Evolutionary conservation across 2,888 invertebrate genomes (phyloP).

Genomic region (Erebia epiphron): DNA sequence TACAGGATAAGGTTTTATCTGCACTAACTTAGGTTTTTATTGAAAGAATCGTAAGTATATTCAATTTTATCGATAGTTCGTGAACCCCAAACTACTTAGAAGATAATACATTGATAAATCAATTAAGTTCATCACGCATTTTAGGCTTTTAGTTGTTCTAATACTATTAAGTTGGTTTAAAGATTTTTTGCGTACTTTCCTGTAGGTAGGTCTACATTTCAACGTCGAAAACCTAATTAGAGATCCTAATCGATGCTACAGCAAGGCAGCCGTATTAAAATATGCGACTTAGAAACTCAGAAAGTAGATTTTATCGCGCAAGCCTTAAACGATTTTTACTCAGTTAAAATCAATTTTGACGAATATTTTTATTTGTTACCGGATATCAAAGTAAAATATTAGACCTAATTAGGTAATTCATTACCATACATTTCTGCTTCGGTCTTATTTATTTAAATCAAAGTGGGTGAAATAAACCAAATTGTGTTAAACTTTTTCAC

Average conservation of each 20-base stretch:
- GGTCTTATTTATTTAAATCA: too few relatives aligned
- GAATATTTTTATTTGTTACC: background rate
- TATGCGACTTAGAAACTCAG: conserved; percentile 10
- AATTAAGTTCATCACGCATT: too few relatives aligned
- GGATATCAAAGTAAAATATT: conserved; percentile 1
- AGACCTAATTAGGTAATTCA: background rate
- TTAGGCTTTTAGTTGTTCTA: too few relatives aligned
- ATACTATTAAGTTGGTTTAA: too few relatives aligned
- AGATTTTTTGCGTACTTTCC: background rate
- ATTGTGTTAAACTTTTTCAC: too few relatives aligned
- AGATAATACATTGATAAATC: too few relatives aligned
- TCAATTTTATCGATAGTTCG: too few relatives aligned
- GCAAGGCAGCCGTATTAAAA: background rate
- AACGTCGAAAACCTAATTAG: conserved; percentile 13
- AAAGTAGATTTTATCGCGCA: conserved; percentile 4
- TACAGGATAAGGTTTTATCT: too few relatives aligned
- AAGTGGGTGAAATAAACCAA: background rate
- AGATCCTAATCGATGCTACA: conserved; percentile 5
- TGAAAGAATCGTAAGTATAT: too few relatives aligned
- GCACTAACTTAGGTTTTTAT: too few relatives aligned
- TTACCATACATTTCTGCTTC: background rate
- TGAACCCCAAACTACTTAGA: too few relatives aligned
- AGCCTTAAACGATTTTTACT: background rate
- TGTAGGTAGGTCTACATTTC: conserved; percentile 1
- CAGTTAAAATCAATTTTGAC: conserved; percentile 15